Percentiles rank a stretch among this genome's conserved stretches.
These are phyloP conservation scores for Laticauda colubrina DNA, from an alignment of 2,113 vertebrate genomes.

Conservation along the genomic window DNA sequence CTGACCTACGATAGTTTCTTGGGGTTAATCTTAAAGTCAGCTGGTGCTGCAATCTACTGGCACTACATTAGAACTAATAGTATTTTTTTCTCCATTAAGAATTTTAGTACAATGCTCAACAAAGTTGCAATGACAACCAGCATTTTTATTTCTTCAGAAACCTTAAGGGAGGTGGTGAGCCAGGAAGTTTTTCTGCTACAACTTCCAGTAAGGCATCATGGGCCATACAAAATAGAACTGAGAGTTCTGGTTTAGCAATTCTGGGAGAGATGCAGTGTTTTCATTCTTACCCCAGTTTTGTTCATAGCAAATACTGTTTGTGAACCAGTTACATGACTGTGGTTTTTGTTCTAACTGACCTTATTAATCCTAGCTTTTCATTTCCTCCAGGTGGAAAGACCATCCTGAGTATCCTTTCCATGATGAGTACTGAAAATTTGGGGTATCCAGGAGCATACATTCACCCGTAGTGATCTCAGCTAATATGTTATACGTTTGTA, in stretches of 20 bases:
- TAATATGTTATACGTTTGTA: not conserved
- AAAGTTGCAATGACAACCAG: not conserved
- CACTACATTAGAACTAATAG: not conserved
- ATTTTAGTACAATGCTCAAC: not conserved
- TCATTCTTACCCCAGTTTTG: not conserved
- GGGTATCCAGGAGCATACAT: not conserved
- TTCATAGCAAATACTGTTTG: not conserved
- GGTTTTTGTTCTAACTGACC: not conserved
- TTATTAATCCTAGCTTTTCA: constrained; percentile 23
- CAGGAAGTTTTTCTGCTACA: not conserved
- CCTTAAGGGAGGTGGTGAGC: not conserved
- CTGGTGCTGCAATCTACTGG: not conserved
- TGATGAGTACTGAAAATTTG: constrained; percentile 80
- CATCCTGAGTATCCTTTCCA: constrained; percentile 92
- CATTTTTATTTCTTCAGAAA: not conserved
- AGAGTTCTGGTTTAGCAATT: not conserved
- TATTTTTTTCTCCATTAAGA: not conserved
- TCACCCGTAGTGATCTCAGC: not conserved
- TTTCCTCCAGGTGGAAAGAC: constrained; percentile 83
- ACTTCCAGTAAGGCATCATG: not conserved
- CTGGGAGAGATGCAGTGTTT: not conserved
- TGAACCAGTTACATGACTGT: not conserved
- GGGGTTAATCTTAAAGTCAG: not conserved
- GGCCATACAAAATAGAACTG: not conserved
- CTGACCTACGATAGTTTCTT: not conserved